Evolutionary conservation across 1,140 invertebrate genomes (phyloP), one percentile per base, ranked within the genome.

Genomic region (Bombus confusus): DNA sequence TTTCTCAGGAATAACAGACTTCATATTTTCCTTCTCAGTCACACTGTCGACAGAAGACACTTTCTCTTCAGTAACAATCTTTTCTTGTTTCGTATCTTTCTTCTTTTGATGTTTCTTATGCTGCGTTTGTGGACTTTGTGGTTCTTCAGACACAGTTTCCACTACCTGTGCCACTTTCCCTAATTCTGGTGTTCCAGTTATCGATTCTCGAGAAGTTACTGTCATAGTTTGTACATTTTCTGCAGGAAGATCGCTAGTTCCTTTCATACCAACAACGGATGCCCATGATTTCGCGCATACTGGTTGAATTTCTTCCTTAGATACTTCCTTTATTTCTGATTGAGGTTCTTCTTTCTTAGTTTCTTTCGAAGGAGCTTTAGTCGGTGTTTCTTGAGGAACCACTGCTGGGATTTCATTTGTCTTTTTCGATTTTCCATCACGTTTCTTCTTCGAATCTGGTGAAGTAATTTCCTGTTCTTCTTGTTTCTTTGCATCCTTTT

Each of bases 261-360:
- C 76, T 72, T 87, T 91, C 3, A 64, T 86, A 43, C 87, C 52
- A 37, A 92, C 91, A 0, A 91, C 41, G 1, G 91, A 86, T 57
- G 90, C 87, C 92, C 88, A 92, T 0, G 92, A 92, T 87, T 92
- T 92, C 12, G 71, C 78, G 34, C 87, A 91, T 2, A 88, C 66
- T 18, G 87, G 41, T 74, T 72, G 81, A 41, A 22, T 73, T 25
- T 90, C 84, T 25, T 73, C 78, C 41, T 88, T 72, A 10, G 83
- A 39, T 28, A 39, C 2, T 62, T 87, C 68, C 1, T 83, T 80
- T 12, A 37, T 18, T n/a, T 80, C 43, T 15, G 31, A 28, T 66
- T 74, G 41, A 28, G 0, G 31, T 8, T 80, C 57, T 28, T 80
- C 68, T 9, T n/a, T n/a, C 13, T 59, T 77, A n/a, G 1, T 28